These are phyloP conservation scores for Uropetala carovei DNA, from an alignment of 2,888 invertebrate genomes.

Conservation along the genomic window DNA sequence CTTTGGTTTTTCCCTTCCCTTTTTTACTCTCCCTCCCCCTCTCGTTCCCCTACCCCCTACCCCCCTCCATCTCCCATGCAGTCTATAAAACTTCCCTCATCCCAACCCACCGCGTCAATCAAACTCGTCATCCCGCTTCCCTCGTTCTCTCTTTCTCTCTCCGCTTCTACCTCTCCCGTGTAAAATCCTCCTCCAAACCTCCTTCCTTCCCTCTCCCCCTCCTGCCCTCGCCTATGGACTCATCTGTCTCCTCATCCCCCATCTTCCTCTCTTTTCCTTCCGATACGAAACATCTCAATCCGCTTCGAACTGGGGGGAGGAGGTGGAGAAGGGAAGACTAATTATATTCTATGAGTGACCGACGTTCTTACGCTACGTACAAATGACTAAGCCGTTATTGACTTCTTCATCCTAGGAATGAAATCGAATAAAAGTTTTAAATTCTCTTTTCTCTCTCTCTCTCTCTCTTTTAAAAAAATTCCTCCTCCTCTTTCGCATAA, in stretches of 20 bases:
- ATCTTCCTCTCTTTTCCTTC: neutral
- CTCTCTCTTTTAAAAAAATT: neutral
- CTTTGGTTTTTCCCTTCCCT: neutral
- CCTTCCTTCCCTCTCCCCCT: neutral
- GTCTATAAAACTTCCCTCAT: too few species aligned
- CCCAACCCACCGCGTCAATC: too few species aligned
- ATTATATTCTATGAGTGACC: conserved; percentile 27
- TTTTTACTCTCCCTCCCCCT: neutral
- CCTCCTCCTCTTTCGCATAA: neutral
- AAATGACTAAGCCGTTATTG: neutral
- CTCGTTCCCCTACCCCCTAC: neutral
- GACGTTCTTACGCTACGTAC: neutral
- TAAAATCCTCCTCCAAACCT: neutral
- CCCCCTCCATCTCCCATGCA: too few species aligned
- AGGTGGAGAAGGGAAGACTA: neutral
- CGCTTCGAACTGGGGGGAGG: neutral
- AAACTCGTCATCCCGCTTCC: neutral
- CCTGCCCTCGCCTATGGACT: neutral
- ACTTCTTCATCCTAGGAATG: neutral
- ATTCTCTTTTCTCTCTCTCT: neutral
- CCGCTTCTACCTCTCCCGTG: neutral
- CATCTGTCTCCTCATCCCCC: neutral
- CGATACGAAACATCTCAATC: conserved; percentile 27
- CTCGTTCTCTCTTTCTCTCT: neutral
- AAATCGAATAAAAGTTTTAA: neutral